A percentile compares a stretch with the other conserved stretches of the same genome.
phyloP scores from a whole-genome alignment of 2,797 vertebrate species.

The Hephaestus fuliginosus region DNA sequence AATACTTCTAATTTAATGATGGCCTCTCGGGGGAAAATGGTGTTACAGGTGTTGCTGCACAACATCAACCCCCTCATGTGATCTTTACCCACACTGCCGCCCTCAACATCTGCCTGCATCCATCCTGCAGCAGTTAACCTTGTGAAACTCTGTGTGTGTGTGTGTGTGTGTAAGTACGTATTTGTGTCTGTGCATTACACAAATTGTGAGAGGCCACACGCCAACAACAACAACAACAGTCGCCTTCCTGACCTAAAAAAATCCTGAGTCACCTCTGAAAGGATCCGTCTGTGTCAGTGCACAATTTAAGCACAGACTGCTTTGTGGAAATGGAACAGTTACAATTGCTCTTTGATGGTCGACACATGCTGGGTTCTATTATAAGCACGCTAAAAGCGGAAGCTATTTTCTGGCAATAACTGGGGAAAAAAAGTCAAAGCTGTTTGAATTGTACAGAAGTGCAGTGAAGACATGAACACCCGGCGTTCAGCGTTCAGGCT shows the following conservation, averaged over 20 bases:
- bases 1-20: slow-evolving; percentile 37
- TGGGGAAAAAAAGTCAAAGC: neutral
- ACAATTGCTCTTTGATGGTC: neutral
- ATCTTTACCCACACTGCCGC: neutral
- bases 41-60: slow-evolving; percentile 29
- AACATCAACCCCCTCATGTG: slow-evolving; percentile 2
- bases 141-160: slow-evolving; percentile 1
- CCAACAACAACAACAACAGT: neutral
- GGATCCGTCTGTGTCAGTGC: slow-evolving; percentile 16
- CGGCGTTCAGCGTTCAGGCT: neutral
- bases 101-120: slow-evolving; percentile 35
- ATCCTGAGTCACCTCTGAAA: slow-evolving; percentile 7
- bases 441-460: neutral
- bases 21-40: slow-evolving; percentile 25
- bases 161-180: neutral
- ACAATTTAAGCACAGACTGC: slow-evolving; percentile 4
- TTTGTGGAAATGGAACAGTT: neutral
- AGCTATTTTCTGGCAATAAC: neutral
- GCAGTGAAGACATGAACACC: neutral
- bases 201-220: neutral
- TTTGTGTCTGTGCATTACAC: neutral
- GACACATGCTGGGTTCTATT: neutral
- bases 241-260: neutral
- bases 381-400: neutral
- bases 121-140: slow-evolving; percentile 24